Conservation (phyloP, 1,140 invertebrate species). For the Caenorhabditis remanei region DNA sequence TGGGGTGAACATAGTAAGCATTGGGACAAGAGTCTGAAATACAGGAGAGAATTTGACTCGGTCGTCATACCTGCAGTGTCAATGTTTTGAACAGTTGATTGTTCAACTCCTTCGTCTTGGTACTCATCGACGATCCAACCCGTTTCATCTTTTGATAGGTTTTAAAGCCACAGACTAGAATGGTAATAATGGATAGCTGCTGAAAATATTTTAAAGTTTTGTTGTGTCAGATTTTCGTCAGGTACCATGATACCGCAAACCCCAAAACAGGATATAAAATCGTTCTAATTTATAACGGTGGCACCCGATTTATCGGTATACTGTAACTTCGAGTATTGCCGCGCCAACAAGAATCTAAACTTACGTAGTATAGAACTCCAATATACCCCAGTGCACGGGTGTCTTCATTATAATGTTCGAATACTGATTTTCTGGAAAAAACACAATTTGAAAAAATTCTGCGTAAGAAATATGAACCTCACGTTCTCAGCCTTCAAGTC, state of each 20-base stretch:
- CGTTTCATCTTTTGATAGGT: background rate
- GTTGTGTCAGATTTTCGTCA: background rate
- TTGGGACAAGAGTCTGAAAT: background rate
- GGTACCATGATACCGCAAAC: background rate
- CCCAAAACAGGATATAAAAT: background rate
- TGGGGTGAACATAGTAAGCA: background rate
- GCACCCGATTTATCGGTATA: background rate
- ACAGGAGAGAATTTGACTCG: background rate
- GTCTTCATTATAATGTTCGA: background rate
- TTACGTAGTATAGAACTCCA: background rate
- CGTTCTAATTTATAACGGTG: background rate
- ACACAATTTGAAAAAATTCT: background rate
- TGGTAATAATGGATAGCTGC: background rate
- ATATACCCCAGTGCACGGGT: background rate
- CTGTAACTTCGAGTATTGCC: background rate
- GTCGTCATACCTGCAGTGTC: background rate
- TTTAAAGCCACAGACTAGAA: background rate
- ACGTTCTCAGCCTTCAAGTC: background rate
- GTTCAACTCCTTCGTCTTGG: background rate
- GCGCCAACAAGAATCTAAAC: background rate
- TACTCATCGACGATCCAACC: background rate
- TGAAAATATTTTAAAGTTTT: background rate
- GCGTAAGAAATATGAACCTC: background rate
- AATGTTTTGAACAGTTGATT: slow-evolving; percentile 12
- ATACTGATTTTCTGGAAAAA: background rate